Evolutionary conservation across 2,888 invertebrate species (phyloP).

Genomic region (Stenoptilia bipunctidactyla): DNA sequence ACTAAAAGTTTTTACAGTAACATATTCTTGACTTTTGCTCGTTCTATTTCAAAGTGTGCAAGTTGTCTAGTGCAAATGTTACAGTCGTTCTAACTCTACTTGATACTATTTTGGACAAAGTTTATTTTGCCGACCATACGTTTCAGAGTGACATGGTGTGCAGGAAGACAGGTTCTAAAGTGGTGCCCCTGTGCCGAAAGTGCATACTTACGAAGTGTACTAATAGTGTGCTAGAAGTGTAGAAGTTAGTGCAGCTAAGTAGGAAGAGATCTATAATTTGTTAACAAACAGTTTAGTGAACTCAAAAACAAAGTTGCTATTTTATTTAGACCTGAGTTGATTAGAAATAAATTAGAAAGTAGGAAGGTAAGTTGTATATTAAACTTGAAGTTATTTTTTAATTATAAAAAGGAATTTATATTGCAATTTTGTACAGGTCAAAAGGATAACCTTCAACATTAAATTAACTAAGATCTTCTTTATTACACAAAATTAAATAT

Average conservation of each 20-base stretch:
- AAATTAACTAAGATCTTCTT: too few relatives aligned
- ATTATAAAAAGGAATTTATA: too few relatives aligned
- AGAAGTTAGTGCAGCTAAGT: constrained; percentile 51
- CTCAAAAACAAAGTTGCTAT: too few relatives aligned
- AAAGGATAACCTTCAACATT: too few relatives aligned
- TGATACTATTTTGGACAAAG: constrained; percentile 42
- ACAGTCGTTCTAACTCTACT: constrained; percentile 48
- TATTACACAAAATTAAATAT: too few relatives aligned
- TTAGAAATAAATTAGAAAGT: too few relatives aligned
- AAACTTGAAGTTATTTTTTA: too few relatives aligned
- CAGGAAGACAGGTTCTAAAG: constrained; percentile 44
- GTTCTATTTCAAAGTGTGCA: constrained; percentile 34
- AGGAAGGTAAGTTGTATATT: too few relatives aligned
- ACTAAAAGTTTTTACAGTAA: constrained; percentile 18
- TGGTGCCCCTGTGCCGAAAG: constrained; percentile 18
- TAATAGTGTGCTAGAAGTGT: constrained; percentile 43
- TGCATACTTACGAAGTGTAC: constrained; percentile 1
- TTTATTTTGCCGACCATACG: constrained; percentile 36
- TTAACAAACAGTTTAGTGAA: too few relatives aligned
- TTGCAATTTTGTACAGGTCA: too few relatives aligned
- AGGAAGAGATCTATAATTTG: constrained; percentile 59
- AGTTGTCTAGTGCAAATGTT: constrained; percentile 47
- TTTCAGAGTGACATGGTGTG: constrained; percentile 1
- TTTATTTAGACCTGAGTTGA: too few relatives aligned
- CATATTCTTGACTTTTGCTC: constrained; percentile 38